Conservation (phyloP, 2,113 vertebrate genomes). For the Peromyscus maniculatus region DNA sequence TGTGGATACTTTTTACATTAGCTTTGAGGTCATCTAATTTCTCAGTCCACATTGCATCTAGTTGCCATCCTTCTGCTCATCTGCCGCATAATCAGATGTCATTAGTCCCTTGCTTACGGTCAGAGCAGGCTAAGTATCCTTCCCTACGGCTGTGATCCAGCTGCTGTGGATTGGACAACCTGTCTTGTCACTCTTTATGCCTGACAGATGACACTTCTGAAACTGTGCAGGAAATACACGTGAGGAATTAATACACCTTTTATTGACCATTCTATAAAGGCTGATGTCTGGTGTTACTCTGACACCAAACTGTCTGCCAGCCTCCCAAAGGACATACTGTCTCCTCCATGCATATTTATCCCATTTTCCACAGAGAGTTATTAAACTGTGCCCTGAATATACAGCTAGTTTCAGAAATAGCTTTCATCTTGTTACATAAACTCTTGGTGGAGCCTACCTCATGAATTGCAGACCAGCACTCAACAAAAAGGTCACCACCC, state of each 20-base stretch:
- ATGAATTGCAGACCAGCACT: neutral
- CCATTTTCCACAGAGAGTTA: slow-evolving; percentile 30
- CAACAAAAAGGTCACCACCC: fast-evolving
- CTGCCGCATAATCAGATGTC: slow-evolving; percentile 18
- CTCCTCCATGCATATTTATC: slow-evolving; percentile 43
- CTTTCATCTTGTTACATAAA: neutral
- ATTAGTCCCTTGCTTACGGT: neutral
- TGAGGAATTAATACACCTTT: neutral
- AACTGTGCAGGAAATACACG: neutral
- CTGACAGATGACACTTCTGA: neutral
- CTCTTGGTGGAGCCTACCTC: neutral
- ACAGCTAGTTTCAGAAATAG: slow-evolving; percentile 18
- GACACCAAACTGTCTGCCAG: neutral
- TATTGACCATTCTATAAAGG: slow-evolving; percentile 17
- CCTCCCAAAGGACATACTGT: neutral
- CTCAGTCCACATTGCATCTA: neutral
- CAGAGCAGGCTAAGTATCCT: neutral
- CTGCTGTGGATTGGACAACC: neutral
- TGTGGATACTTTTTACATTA: neutral
- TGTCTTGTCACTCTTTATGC: neutral
- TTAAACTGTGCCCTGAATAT: neutral
- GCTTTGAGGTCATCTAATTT: neutral
- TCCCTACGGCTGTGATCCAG: neutral
- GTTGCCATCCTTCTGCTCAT: neutral
- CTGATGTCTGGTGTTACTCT: slow-evolving; percentile 12